phyloP scores from a whole-genome alignment of 2,797 vertebrate genomes.

The Fistularia tabacaria region DNA sequence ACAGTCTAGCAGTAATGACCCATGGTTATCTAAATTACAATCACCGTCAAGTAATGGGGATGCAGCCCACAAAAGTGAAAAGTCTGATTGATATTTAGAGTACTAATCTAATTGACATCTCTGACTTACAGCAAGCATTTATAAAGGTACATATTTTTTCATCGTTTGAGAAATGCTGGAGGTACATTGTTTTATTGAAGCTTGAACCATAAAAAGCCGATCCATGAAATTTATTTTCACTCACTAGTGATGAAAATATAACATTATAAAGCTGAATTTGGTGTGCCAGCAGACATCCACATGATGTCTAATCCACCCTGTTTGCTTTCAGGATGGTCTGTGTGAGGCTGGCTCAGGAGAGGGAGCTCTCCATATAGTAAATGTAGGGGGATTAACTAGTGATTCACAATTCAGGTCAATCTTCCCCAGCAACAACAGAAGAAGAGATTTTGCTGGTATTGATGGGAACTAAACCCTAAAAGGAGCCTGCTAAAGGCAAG shows the following conservation, averaged over 20 bases:
- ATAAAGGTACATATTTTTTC: too few species aligned
- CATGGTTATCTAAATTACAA: too few species aligned
- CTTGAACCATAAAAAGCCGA: neutral
- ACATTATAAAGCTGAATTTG: constrained; percentile 15
- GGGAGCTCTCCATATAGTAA: constrained; percentile 52
- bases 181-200: too few species aligned
- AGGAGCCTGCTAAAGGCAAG: constrained; percentile 41
- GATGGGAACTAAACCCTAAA: constrained; percentile 63
- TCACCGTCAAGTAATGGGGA: too few species aligned
- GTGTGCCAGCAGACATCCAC: constrained; percentile 12
- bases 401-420: constrained; percentile 74
- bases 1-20: too few species aligned
- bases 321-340: constrained; percentile 35
- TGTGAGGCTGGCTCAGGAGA: constrained; percentile 37
- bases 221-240: neutral
- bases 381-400: constrained; percentile 68
- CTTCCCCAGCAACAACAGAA: constrained; percentile 57
- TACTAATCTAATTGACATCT: too few species aligned
- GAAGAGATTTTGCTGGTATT: constrained; percentile 52
- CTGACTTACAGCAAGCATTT: too few species aligned
- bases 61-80: too few species aligned
- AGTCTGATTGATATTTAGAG: too few species aligned
- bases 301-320: constrained; percentile 44
- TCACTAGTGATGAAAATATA: constrained; percentile 1
- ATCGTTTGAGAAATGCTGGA: too few species aligned